Percentiles rank a stretch among this genome's conserved stretches.
Evolutionary conservation across 1,140 invertebrate species (phyloP).

Genomic region (Phymorhynchus buccinoides): DNA sequence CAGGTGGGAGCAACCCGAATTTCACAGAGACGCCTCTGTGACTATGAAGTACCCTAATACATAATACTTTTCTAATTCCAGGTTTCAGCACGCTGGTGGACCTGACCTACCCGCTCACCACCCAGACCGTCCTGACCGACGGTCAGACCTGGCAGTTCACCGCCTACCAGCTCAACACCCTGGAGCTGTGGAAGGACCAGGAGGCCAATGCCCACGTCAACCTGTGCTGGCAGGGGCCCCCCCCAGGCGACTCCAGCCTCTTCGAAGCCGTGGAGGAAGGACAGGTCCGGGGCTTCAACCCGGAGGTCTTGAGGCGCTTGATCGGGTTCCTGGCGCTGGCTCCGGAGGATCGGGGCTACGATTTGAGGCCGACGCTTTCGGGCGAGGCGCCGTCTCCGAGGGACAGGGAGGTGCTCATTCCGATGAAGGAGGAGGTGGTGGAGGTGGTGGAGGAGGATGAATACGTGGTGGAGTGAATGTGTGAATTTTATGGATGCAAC

Average conservation of each 20-base stretch:
- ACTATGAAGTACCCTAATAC: too few species aligned
- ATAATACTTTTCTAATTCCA: too few species aligned
- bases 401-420: constrained; percentile 42
- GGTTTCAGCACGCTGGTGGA: constrained; percentile 91
- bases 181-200: constrained; percentile 77
- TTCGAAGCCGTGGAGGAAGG: constrained; percentile 84
- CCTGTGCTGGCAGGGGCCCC: constrained; percentile 84
- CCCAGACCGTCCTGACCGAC: constrained; percentile 89
- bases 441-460: constrained; percentile 41
- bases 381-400: constrained; percentile 74
- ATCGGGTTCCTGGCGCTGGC: constrained; percentile 84
- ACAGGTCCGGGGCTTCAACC: constrained; percentile 82
- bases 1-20: too few species aligned
- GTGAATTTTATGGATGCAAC: too few species aligned
- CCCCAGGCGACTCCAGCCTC: constrained; percentile 79
- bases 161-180: constrained; percentile 91
- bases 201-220: constrained; percentile 82
- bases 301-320: constrained; percentile 83
- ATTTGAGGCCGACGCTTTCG: constrained; percentile 84
- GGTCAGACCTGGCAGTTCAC: constrained; percentile 88
- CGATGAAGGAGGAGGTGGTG: constrained; percentile 33
- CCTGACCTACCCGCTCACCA: constrained; percentile 88
- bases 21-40: too few species aligned
- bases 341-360: constrained; percentile 78
- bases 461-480: constrained; percentile 46